A percentile compares a stretch with the other conserved stretches of the same genome.
Conservation (phyloP, 2,113 vertebrate genomes). For the Polyodon spathula region DNA sequence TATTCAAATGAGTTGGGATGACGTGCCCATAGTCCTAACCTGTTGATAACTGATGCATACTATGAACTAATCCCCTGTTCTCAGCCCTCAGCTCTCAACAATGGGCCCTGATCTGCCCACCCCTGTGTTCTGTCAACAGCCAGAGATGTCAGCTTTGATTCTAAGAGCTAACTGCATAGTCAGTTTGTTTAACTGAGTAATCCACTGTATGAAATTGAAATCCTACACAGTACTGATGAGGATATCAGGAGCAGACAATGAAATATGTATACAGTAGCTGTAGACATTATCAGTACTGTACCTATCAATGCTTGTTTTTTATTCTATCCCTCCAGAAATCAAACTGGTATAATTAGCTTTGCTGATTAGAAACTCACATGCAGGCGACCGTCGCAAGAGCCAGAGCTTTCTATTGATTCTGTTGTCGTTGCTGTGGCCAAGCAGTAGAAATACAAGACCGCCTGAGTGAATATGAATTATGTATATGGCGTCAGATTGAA, state of each 20-base stretch:
- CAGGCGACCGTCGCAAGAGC: conserved; percentile 8
- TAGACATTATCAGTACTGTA: no score
- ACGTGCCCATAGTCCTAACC: no score
- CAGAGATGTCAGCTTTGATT: background rate
- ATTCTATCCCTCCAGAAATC: no score
- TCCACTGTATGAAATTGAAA: background rate
- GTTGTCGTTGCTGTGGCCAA: conserved; percentile 28
- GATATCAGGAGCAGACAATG: background rate
- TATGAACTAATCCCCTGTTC: no score
- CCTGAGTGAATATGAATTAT: conserved; percentile 45
- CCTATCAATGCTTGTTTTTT: no score
- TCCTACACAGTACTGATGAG: no score
- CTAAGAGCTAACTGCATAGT: background rate
- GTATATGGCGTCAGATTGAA: conserved; percentile 36
- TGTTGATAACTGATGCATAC: no score
- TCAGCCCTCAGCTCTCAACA: no score
- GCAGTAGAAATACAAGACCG: conserved; percentile 44
- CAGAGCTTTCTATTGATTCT: conserved; percentile 16
- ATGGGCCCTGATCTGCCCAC: no score
- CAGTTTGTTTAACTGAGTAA: background rate
- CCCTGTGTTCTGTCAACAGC: background rate
- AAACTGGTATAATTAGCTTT: background rate
- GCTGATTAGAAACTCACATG: background rate
- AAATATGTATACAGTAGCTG: background rate
- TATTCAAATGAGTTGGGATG: no score